Percentiles rank a stretch among this genome's conserved stretches.
phyloP scores from a whole-genome alignment of 1,140 invertebrate species.

The Drosophila ananassae region DNA sequence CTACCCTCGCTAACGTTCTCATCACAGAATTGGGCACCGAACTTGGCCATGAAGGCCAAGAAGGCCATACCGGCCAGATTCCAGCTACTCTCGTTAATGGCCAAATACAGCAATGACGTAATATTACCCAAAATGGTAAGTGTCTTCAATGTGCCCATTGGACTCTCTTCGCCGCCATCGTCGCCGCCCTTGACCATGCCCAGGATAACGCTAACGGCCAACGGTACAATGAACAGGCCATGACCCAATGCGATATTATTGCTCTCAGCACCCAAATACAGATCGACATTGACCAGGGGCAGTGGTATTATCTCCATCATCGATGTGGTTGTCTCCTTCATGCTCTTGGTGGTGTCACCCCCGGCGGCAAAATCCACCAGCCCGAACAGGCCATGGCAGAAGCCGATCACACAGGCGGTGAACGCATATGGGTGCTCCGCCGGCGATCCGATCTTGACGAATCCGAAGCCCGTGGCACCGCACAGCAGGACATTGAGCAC shows the following conservation, averaged over 20 bases:
- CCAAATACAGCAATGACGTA: constrained; percentile 60
- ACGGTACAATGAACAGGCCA: constrained; percentile 66
- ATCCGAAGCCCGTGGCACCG: constrained; percentile 59
- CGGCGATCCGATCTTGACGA: constrained; percentile 33
- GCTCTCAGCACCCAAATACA: constrained; percentile 48
- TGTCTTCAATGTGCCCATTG: constrained; percentile 47
- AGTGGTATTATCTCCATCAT: constrained; percentile 65
- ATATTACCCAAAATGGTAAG: constrained; percentile 72
- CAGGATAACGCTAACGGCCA: constrained; percentile 44
- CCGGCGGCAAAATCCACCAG: constrained; percentile 24
- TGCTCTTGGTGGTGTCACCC: neutral
- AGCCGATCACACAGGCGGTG: constrained; percentile 63
- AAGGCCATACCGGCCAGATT: constrained; percentile 62
- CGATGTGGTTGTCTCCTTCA: constrained; percentile 2
- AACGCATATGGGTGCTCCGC: constrained; percentile 66
- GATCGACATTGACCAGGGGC: constrained; percentile 66
- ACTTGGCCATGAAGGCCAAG: constrained; percentile 66
- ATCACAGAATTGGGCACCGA: constrained; percentile 50
- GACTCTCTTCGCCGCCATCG: constrained; percentile 1
- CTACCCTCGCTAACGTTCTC: constrained; percentile 5
- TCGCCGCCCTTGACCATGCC: constrained; percentile 17
- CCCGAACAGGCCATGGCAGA: constrained; percentile 63
- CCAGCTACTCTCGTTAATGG: constrained; percentile 67
- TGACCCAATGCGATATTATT: constrained; percentile 71
- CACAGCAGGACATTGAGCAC: constrained; percentile 55